These are phyloP conservation scores for Jordanella pulchra DNA, from an alignment of 2,797 vertebrate genomes.

Conservation along the genomic window DNA sequence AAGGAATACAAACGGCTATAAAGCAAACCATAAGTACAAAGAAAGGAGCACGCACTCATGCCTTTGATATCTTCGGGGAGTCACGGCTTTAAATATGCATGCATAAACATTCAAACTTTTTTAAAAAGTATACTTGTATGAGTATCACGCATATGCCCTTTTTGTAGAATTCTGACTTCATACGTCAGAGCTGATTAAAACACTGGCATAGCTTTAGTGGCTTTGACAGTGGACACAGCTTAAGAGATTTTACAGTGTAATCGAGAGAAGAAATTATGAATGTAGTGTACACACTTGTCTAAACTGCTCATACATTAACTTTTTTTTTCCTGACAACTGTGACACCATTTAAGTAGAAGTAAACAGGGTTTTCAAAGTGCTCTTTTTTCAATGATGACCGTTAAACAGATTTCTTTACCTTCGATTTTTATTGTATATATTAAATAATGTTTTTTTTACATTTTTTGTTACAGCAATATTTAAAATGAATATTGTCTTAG, in stretches of 20 bases:
- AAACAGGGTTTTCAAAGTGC: background rate
- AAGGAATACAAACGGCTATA: too few relatives aligned
- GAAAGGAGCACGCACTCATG: too few relatives aligned
- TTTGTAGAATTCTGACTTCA: too few relatives aligned
- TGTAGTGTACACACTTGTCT: background rate
- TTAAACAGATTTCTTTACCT: background rate
- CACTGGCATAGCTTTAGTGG: background rate
- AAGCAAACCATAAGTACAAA: too few relatives aligned
- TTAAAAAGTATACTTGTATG: too few relatives aligned
- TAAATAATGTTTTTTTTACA: background rate
- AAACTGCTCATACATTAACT: background rate
- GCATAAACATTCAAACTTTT: too few relatives aligned
- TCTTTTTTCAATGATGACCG: too few relatives aligned
- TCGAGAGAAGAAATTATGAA: background rate
- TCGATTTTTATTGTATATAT: background rate
- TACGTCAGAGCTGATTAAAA: background rate
- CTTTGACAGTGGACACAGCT: background rate
- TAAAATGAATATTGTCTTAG: background rate
- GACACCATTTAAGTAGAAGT: background rate
- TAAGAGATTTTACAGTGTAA: background rate
- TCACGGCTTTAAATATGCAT: too few relatives aligned
- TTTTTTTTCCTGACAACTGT: background rate
- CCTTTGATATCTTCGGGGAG: too few relatives aligned
- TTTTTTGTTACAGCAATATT: background rate
- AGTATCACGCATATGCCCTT: too few relatives aligned